Percentiles rank a stretch among this genome's conserved stretches.
These are phyloP conservation scores for Holacanthus passer DNA, from an alignment of 2,113 vertebrate genomes.

Conservation along the genomic window DNA sequence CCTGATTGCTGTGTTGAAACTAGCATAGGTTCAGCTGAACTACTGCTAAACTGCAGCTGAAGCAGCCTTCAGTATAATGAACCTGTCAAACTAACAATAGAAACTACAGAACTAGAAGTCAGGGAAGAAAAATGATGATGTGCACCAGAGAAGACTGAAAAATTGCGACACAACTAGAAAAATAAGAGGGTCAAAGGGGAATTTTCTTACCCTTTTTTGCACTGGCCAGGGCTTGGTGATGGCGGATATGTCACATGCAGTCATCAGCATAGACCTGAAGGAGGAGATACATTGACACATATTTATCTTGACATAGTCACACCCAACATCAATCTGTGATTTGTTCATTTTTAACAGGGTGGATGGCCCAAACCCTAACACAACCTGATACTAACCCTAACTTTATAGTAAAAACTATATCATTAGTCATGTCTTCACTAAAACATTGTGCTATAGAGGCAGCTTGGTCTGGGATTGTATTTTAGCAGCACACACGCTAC, in stretches of 20 bases:
- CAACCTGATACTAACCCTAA: too few species aligned
- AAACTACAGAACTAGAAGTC: not conserved
- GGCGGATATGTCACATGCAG: conserved; percentile 97
- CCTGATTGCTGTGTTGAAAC: too few species aligned
- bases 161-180: not conserved
- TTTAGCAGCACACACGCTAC: too few species aligned
- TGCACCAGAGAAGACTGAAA: not conserved
- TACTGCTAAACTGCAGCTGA: not conserved
- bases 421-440: too few species aligned
- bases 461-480: too few species aligned
- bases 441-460: too few species aligned
- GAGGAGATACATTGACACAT: conserved; percentile 19
- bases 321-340: not conserved
- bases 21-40: not conserved
- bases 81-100: too few species aligned
- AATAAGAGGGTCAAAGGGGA: fast-evolving
- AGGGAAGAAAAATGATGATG: not conserved
- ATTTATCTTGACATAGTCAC: not conserved
- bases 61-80: not conserved
- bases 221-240: conserved; percentile 99
- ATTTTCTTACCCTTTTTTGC: conserved; percentile 90
- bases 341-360: too few species aligned
- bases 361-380: too few species aligned
- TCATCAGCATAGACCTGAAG: conserved; percentile 98
- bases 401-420: too few species aligned